These are phyloP conservation scores for Tapera naevia DNA, from an alignment of 2,797 vertebrate genomes.

Conservation along the genomic window DNA sequence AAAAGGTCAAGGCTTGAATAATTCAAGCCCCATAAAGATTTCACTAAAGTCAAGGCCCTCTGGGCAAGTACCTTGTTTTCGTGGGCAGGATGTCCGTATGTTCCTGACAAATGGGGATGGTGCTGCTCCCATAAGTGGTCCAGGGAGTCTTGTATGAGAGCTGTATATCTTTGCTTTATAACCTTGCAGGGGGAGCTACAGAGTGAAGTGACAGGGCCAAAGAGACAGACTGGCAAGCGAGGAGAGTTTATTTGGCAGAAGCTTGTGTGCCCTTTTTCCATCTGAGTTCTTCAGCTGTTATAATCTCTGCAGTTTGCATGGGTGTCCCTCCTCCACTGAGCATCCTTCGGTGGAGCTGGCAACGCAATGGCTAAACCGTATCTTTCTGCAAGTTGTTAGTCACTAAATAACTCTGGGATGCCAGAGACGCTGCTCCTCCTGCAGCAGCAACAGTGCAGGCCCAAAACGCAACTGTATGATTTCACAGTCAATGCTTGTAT, in stretches of 20 bases:
- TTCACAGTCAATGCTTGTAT: not conserved
- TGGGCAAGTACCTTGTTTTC: constrained; percentile 27
- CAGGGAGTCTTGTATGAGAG: not conserved
- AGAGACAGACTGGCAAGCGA: not conserved
- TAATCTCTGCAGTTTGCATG: not conserved
- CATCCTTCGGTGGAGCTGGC: not conserved
- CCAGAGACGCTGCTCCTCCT: fast-evolving
- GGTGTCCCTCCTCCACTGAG: not conserved
- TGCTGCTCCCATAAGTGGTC: not conserved
- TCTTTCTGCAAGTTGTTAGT: not conserved
- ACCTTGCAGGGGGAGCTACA: not conserved
- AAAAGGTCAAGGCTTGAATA: constrained; percentile 72
- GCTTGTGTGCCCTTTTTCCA: not conserved
- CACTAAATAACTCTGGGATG: not conserved
- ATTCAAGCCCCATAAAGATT: constrained; percentile 65
- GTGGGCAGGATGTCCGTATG: not conserved
- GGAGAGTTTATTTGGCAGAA: not conserved
- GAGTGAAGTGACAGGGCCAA: not conserved
- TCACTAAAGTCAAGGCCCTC: constrained; percentile 48
- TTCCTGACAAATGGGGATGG: constrained; percentile 21
- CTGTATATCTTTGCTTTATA: not conserved
- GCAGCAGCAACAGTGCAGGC: not conserved
- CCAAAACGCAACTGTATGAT: not conserved
- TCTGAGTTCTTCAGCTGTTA: not conserved
- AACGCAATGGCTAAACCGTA: not conserved